phyloP scores from a whole-genome alignment of 2,113 vertebrate species.

The Silurus meridionalis region DNA sequence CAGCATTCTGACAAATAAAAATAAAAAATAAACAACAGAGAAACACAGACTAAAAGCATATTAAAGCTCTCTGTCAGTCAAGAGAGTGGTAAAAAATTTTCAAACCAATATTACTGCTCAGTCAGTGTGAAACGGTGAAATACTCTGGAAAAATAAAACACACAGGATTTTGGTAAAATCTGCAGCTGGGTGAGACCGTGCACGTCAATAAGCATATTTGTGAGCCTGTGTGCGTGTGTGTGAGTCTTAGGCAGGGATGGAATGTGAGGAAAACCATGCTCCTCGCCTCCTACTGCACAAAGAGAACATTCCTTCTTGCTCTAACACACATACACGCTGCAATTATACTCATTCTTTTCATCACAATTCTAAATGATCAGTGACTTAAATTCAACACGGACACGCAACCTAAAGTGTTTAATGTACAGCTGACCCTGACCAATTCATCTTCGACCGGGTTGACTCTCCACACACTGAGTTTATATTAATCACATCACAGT shows the following conservation, averaged over 20 bases:
- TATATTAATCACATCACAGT: neutral
- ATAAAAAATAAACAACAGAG: neutral
- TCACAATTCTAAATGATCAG: neutral
- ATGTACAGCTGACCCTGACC: neutral
- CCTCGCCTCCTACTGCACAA: constrained; percentile 27
- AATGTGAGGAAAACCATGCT: constrained; percentile 45
- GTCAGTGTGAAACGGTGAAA: neutral
- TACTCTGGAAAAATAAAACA: neutral
- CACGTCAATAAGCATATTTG: constrained; percentile 26
- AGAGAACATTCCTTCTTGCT: constrained; percentile 29
- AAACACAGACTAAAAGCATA: neutral
- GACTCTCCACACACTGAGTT: neutral
- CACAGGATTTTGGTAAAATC: constrained; percentile 24
- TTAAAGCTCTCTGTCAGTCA: neutral
- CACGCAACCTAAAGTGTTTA: neutral
- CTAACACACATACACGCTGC: constrained; percentile 18
- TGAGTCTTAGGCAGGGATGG: constrained; percentile 21
- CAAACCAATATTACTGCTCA: neutral
- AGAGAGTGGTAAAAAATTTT: neutral
- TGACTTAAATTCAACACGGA: neutral
- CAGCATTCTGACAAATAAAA: constrained; percentile 20
- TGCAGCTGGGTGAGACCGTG: constrained; percentile 40
- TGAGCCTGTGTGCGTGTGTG: constrained; percentile 17
- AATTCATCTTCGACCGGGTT: neutral
- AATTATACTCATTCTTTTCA: constrained; percentile 9